These are phyloP conservation scores for Triplophysa yarkandensis DNA, from an alignment of 2,797 vertebrate species.

Conservation along the genomic window DNA sequence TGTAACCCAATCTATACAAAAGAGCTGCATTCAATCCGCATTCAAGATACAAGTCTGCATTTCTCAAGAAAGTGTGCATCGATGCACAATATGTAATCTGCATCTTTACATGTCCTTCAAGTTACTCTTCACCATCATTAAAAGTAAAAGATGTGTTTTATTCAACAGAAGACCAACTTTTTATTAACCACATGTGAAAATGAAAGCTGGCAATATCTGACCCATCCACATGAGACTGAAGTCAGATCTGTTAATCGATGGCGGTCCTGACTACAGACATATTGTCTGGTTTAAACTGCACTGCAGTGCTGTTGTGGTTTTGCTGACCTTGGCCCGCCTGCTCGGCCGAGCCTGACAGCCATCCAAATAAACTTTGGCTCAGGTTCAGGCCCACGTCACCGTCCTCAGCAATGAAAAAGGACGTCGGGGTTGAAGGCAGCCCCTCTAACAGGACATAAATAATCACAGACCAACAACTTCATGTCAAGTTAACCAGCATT, in stretches of 20 bases:
- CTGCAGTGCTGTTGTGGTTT: constrained; percentile 17
- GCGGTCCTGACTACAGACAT: constrained; percentile 6
- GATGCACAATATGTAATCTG: neutral
- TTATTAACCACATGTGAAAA: neutral
- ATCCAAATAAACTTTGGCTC: constrained; percentile 42
- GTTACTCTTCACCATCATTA: no score
- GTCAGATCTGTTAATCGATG: neutral
- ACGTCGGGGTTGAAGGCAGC: constrained; percentile 2
- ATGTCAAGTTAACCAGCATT: constrained; percentile 1
- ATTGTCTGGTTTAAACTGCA: constrained; percentile 5
- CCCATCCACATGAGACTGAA: neutral
- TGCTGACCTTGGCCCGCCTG: constrained; percentile 28
- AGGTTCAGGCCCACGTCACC: neutral
- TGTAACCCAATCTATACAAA: neutral
- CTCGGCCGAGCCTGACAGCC: constrained; percentile 18
- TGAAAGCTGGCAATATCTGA: neutral
- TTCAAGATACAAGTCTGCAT: no score
- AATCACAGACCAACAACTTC: constrained; percentile 27
- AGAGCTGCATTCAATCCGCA: neutral
- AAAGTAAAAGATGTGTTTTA: neutral
- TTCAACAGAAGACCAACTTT: neutral
- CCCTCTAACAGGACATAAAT: constrained; percentile 13
- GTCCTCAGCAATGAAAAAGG: constrained; percentile 42
- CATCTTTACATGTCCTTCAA: neutral
- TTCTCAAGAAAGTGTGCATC: neutral